phyloP scores from a whole-genome alignment of 2,113 vertebrate species.

The Amia ocellicauda region DNA sequence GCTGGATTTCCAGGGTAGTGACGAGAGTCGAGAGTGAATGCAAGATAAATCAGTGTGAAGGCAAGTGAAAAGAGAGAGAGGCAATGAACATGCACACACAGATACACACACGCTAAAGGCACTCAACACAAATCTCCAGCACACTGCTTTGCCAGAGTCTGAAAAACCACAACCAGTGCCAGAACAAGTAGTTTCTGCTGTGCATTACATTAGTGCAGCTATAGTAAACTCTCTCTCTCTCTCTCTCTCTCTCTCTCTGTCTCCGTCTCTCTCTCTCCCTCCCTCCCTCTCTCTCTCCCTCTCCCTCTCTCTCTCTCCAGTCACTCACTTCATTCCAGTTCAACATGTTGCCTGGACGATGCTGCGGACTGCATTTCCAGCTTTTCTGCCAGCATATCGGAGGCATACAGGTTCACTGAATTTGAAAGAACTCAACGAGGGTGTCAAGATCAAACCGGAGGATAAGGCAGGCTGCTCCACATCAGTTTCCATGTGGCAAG shows the following conservation, averaged over 20 bases:
- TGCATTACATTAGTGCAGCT: constrained; percentile 24
- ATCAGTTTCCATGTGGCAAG: constrained; percentile 72
- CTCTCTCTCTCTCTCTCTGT: constrained; percentile 18
- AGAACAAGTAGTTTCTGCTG: neutral
- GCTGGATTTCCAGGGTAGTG: too few relatives aligned
- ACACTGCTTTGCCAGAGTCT: neutral
- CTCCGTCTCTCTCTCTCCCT: constrained; percentile 18
- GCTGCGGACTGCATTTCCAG: constrained; percentile 39
- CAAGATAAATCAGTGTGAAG: too few relatives aligned
- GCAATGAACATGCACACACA: too few relatives aligned
- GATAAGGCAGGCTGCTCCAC: constrained; percentile 24
- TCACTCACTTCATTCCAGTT: constrained; percentile 26
- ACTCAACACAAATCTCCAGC: neutral
- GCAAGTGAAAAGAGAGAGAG: too few relatives aligned
- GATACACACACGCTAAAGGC: neutral
- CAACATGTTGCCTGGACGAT: constrained; percentile 52
- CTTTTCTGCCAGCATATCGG: constrained; percentile 36
- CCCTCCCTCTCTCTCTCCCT: constrained; percentile 21
- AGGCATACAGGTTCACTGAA: constrained; percentile 26
- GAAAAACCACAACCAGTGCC: neutral
- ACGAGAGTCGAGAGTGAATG: too few relatives aligned
- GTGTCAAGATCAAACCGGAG: constrained; percentile 23
- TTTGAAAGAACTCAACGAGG: constrained; percentile 34
- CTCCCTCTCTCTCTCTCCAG: constrained; percentile 11
- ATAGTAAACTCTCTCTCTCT: constrained; percentile 19